Evolutionary conservation across 1,140 invertebrate genomes (phyloP), one percentile per base, ranked within the genome.

Genomic region (Palaemon carinicauda): DNA sequence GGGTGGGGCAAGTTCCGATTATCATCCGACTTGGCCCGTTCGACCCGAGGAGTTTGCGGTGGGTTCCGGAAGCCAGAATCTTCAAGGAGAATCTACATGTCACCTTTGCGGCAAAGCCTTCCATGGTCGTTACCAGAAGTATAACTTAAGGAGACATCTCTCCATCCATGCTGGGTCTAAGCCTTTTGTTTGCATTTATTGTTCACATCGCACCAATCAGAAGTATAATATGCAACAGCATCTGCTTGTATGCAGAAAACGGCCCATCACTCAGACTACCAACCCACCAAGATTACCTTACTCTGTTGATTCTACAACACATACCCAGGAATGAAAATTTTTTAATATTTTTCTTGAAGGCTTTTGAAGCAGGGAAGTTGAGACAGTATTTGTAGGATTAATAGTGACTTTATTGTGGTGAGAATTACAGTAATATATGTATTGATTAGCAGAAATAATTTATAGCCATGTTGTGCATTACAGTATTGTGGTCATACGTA

Each of bases 141-240:
- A 82, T 54, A 87, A 87, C 80, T 53, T 87, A n/a, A 88, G 84
- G 50, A 75, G 89, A 24, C 89, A 89, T 69, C 31, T 88, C 14
- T 78, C 77, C 41, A 88, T 90, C 21, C 90, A 91, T 74, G 90
- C 90, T 5, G 90, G 90, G 14, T 87, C 88, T 52, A 90, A 90
- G 75, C 90, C 89, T n/a, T 90, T 90, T 80, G 71, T 81, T 14
- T 91, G 90, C 86, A 90, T 89, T 0, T 90, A 89, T 56, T 91
- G 90, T 82, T 73, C 65, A 14, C 87, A 89, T 27, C 87, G 82
- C 27, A 87, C 87, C 33, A 88, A 86, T 80, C 81, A 86, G 65
- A 82, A 81, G 53, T 88, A 86, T 74, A 88, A 89, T 60, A 78
- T 89, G 81, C 87, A 88, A 52, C 84, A 87, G 65, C 88, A 89